phyloP scores from a whole-genome alignment of 2,113 vertebrate genomes.

The Clupea harengus region DNA sequence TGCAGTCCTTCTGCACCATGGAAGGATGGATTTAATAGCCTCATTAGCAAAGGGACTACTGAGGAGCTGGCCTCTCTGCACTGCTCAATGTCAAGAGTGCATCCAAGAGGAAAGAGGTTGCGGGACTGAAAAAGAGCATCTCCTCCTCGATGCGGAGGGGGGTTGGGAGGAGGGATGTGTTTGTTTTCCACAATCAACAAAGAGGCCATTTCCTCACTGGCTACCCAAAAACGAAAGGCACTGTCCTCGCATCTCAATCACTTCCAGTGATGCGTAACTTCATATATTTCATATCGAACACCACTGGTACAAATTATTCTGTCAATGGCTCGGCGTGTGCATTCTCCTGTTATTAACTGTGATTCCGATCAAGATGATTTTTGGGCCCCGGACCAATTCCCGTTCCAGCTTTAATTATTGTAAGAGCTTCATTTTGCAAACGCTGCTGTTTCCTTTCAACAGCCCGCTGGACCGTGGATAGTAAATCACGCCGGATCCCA shows the following conservation, averaged over 20 bases:
- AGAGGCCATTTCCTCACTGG: slow-evolving; percentile 20
- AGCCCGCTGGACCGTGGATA: slow-evolving; percentile 58
- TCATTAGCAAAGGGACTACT: slow-evolving; percentile 70
- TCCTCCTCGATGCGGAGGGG: slow-evolving; percentile 37
- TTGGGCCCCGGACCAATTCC: slow-evolving; percentile 52
- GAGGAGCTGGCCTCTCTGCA: slow-evolving; percentile 60
- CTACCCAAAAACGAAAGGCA: slow-evolving; percentile 14
- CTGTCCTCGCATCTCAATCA: slow-evolving; percentile 34
- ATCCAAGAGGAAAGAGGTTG: slow-evolving; percentile 65
- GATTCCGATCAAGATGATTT: neutral
- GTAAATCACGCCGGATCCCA: slow-evolving; percentile 64
- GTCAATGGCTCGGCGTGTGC: neutral
- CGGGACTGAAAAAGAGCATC: slow-evolving; percentile 63
- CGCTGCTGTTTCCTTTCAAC: slow-evolving; percentile 59
- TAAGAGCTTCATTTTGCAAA: slow-evolving; percentile 70
- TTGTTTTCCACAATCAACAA: slow-evolving; percentile 49
- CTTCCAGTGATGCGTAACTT: neutral
- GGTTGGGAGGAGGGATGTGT: slow-evolving; percentile 38
- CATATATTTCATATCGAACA: slow-evolving; percentile 4
- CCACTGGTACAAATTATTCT: neutral
- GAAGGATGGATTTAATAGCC: slow-evolving; percentile 71
- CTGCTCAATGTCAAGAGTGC: slow-evolving; percentile 71
- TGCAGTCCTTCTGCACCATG: slow-evolving; percentile 53
- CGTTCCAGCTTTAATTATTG: slow-evolving; percentile 73
- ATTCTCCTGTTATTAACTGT: slow-evolving; percentile 13